Evolutionary conservation across 2,888 invertebrate species (phyloP).

Genomic region (Apodemia mormo): DNA sequence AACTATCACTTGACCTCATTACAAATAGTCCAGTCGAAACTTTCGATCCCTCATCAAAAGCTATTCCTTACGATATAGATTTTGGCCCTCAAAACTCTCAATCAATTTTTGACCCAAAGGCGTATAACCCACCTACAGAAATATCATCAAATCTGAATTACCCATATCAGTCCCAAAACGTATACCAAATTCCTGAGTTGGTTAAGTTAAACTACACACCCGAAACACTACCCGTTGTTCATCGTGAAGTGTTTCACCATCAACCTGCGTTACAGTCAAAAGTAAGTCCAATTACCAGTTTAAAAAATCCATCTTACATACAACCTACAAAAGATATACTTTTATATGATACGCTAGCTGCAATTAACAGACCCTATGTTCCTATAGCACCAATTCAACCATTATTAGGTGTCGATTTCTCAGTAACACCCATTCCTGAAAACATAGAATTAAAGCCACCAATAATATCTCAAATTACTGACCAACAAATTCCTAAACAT

Average conservation of each 20-base stretch:
- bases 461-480: background rate
- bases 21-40: background rate
- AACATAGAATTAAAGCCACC: background rate
- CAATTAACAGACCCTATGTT: no score
- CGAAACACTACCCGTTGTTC: no score
- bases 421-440: background rate
- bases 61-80: background rate
- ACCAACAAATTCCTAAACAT: background rate
- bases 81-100: background rate
- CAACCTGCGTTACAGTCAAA: no score
- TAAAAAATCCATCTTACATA: no score
- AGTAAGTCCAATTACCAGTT: no score
- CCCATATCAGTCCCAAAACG: background rate
- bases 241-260: no score
- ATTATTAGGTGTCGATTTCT: background rate
- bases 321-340: background rate
- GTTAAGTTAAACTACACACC: no score
- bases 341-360: no score
- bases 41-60: background rate
- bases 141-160: background rate
- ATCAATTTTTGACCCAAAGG: background rate
- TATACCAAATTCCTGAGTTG: no score
- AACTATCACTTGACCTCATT: background rate
- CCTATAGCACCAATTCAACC: no score
- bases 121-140: background rate